Percentiles rank a stretch among this genome's conserved stretches.
Evolutionary conservation across 2,113 vertebrate genomes (phyloP).

Genomic region (Buteo buteo): DNA sequence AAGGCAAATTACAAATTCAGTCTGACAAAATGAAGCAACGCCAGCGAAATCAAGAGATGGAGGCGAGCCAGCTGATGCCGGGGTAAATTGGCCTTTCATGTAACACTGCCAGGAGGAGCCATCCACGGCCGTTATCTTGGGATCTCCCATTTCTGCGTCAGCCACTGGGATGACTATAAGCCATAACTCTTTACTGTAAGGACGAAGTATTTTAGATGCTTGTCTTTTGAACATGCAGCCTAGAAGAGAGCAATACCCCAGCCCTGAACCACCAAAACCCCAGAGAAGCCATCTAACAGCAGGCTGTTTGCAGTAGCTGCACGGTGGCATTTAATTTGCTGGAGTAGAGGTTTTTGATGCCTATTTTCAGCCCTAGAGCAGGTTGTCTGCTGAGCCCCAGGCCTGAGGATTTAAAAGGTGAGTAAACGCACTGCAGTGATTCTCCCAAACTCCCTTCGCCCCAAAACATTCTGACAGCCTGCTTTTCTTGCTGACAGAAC

Average conservation of each 20-base stretch:
- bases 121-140: rapidly evolving
- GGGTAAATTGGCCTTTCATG: neutral
- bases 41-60: neutral
- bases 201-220: no score
- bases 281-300: neutral
- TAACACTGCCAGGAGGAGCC: neutral
- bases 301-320: neutral
- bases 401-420: neutral
- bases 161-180: rapidly evolving
- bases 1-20: constrained; percentile 33
- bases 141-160: neutral
- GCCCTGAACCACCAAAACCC: neutral
- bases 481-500: neutral
- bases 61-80: neutral
- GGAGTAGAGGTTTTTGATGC: neutral
- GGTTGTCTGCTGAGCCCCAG: neutral
- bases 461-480: neutral
- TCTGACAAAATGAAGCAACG: neutral
- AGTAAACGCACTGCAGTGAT: neutral
- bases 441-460: neutral
- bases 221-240: neutral
- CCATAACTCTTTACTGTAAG: neutral
- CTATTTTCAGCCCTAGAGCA: neutral
- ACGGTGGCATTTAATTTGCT: rapidly evolving
- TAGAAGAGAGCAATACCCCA: neutral